Evolutionary conservation across 30 jellyfish, hydroid and myxozoan species (phyloP).

Genomic region (Cassiopea xamachana): DNA sequence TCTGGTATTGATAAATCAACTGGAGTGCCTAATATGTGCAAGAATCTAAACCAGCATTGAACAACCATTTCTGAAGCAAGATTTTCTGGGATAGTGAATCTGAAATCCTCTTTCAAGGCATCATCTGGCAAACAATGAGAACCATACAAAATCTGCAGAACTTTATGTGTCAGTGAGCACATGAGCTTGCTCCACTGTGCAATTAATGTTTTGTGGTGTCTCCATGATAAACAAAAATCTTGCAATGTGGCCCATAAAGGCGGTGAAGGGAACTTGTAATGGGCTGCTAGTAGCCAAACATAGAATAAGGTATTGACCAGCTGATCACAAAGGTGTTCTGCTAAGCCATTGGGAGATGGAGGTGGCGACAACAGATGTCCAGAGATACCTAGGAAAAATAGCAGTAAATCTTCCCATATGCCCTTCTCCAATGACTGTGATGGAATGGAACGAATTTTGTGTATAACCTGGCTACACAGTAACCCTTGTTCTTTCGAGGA

Average conservation of each 20-base stretch:
- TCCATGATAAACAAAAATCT: slow-evolving; percentile 89
- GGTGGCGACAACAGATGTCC: slow-evolving; percentile 96
- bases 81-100: slow-evolving; percentile 64
- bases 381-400: slow-evolving; percentile 83
- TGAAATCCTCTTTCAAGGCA: slow-evolving; percentile 68
- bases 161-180: slow-evolving; percentile 79
- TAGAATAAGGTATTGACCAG: slow-evolving; percentile 71
- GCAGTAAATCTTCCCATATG: slow-evolving; percentile 82
- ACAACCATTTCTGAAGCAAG: slow-evolving; percentile 85
- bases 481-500: slow-evolving; percentile 78
- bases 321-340: slow-evolving; percentile 95
- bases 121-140: slow-evolving; percentile 77
- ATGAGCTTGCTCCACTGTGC: slow-evolving; percentile 89
- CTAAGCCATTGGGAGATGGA: slow-evolving; percentile 87
- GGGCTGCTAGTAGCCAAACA: slow-evolving; percentile 91
- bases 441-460: slow-evolving; percentile 62
- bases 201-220: slow-evolving; percentile 89
- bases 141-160: slow-evolving; percentile 80
- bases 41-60: slow-evolving; percentile 96
- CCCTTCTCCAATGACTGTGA: slow-evolving; percentile 32
- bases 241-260: slow-evolving; percentile 93
- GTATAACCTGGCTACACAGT: slow-evolving; percentile 85
- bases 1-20: slow-evolving; percentile 74
- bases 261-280: slow-evolving; percentile 89
- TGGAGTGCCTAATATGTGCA: slow-evolving; percentile 93